Evolutionary conservation across 1,140 invertebrate species (phyloP), one percentile per base, ranked within the genome.

Genomic region (Caenorhabditis tropicalis): DNA sequence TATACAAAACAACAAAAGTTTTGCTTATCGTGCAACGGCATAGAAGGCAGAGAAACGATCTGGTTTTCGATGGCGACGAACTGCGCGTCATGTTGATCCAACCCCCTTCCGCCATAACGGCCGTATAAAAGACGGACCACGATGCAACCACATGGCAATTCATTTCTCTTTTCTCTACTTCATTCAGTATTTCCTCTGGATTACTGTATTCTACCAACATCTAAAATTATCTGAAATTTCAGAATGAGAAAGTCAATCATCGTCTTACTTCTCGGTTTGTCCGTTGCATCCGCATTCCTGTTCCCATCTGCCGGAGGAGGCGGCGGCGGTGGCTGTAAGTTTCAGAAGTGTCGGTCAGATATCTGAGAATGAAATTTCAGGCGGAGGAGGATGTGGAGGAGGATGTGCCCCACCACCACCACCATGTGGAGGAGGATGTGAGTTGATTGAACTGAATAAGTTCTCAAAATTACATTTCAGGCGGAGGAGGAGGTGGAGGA

Each of bases 91-190:
- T 33, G 33, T 15, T 12, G 65, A 43, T 74, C 36, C 65, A 74
- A n/a, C 65, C 65, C 65, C 12, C 53, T 29, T 51, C 15, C n/a
- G 19, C 33, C 36, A 74, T 74, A 43, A 74, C 36, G 29, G 65
- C n/a, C 33, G 36, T 74, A 74, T 74, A 74, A 74, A 74, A 74
- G 65, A 74, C 29, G 65, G 65, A 74, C 65, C 65, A 74, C 65
- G 65, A 74, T 74, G 65, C 65, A 19, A 24, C 65, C 65, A 74
- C 65, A 74, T 74, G 65, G 65, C 65, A 74, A 36, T 46, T 74
- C 65, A 74, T 46, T 74, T 74, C 36, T 74, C 65, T 43, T 46
- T 74, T 46, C 65, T 24, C 24, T 65, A 36, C 39, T 46, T 74
- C 15, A 19, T 46, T 24, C 16, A 43, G 21, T 27, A 7, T 29